Evolutionary conservation across 2,888 invertebrate genomes (phyloP), one percentile per base, ranked within the genome.

Genomic region (Acrobasis repandana): DNA sequence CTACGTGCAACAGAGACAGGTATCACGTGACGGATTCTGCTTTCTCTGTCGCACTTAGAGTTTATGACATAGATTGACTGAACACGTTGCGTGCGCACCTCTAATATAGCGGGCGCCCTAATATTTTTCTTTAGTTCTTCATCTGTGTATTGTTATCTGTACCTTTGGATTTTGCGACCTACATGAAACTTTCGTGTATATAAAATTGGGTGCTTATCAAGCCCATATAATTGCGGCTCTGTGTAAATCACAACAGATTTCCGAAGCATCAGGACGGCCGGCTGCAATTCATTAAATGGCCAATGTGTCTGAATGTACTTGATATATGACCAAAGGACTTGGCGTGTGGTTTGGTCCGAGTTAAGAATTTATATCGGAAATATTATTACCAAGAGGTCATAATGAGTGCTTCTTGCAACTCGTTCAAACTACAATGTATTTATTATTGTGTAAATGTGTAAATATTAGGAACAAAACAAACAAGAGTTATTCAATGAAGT

Each of bases 281-380:
- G 78, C 74, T 71, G 85, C 82, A 79, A 86, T 87, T 85, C 86
- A 88, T 88, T 88, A 86, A 85, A 81, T 76, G 79, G 70, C 77
- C 81, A 76, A 82, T 80, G 80, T 83, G 85, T 83, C 86, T 75
- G 80, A 78, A 76, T 81, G 80, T 80, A 74, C 80, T 78, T 88
- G 88, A 88, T 86, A 79, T 85, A 88, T 85, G 81, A 70, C 71
- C 69, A 69, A 69, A 74, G 74, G 75, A 75, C 72, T 75, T 70
- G 75, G 68, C 69, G 65, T 62, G 65, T 57, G 56, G 61, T 58
- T 10, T 65, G 75, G 76, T 60, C 16, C 62, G 56, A 62, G 65
- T 63, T 14, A 62, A 9, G 28, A 34, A 67, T 59, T 28, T 65
- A 2, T 0, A 68, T 76, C 76, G 74, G 46, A 14, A 15, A 43